Percentiles rank a stretch among this genome's conserved stretches.
These are phyloP conservation scores for Drosophila fungiperda DNA, from an alignment of 2,888 invertebrate species.

Conservation along the genomic window DNA sequence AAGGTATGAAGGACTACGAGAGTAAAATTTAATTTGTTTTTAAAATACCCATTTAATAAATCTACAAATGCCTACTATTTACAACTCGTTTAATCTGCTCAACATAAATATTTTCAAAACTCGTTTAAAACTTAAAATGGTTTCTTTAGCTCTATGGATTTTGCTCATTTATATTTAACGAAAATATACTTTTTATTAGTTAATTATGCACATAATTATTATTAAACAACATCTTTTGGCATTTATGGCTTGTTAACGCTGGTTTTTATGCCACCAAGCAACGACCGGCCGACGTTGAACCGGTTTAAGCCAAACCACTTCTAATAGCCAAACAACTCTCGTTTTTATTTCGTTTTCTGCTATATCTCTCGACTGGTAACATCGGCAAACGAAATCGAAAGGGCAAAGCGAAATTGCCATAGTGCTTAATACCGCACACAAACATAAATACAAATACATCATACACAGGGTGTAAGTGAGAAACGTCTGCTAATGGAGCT, in stretches of 20 bases:
- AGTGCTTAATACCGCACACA: not conserved
- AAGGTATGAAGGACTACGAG: not conserved
- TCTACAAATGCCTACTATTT: not conserved
- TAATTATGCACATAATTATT: conserved; percentile 28
- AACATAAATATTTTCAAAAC: not conserved
- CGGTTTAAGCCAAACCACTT: conserved; percentile 65
- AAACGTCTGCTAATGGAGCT: conserved; percentile 47
- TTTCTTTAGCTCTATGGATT: not conserved
- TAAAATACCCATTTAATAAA: not conserved
- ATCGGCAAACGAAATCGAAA: conserved; percentile 70
- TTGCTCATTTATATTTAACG: not conserved
- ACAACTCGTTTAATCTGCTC: not conserved
- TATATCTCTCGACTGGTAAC: conserved; percentile 28
- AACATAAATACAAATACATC: not conserved
- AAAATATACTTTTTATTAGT: conserved; percentile 2
- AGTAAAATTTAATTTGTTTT: not conserved
- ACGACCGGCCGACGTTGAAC: conserved; percentile 39
- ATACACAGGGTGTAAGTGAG: conserved; percentile 20
- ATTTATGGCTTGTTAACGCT: conserved; percentile 27
- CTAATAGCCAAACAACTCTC: conserved; percentile 73
- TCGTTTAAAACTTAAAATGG: not conserved
- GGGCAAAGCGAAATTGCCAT: conserved; percentile 68
- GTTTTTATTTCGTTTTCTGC: conserved; percentile 43
- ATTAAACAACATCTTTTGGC: conserved; percentile 25
- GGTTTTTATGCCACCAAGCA: conserved; percentile 16